Evolutionary conservation across 2,797 vertebrate species (phyloP), one percentile per base, ranked within the genome.

Genomic region (Microchirus variegatus): DNA sequence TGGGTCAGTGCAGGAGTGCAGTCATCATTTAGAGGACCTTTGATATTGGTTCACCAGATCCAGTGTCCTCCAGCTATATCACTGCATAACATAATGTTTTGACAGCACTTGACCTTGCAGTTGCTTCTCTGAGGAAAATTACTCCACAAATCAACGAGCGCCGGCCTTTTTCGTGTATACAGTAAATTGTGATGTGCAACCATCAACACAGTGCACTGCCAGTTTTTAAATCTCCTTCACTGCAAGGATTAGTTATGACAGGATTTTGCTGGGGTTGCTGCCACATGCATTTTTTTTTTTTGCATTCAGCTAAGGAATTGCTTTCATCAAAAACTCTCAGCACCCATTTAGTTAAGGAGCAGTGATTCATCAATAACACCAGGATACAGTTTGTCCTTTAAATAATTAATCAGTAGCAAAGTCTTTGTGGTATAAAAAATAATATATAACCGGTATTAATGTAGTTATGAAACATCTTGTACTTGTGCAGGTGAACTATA

Each of bases 301-400:
- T 22, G 22, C 17, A 61, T 73, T 82, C 67, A 70, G 53, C 74
- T 14, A 52, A 65, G 58, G 43, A 68, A 59, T 58, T 17, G 40
- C 59, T 72, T 77, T 73, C 47, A 76, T 77, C 71, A 50, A 41
- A 72, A 63, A 59, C 46, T 74, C 45, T 63, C 54, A 50, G 49
- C 69, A 64, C 42, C 54, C 10, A 31, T 81, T 81, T 51, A 72
- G 76, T 85, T 63, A 69, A 52, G 60, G 43, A 75, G 52, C 63
- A 70, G 69, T 75, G 66, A 85, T 80, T 84, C 78, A 84, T 88
- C 77, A 82, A 57, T 62, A 75, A 47, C 63, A 78, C 63, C 63
- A 59, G 52, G 41, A 63, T 50, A 19, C 13, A 16, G 80, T 87
- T 75, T 46, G 36, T 70, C 81, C 70, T 83, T 80, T 73, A 77